Evolutionary conservation across 2,888 invertebrate species (phyloP).

Genomic region (Antheraea yamamai): DNA sequence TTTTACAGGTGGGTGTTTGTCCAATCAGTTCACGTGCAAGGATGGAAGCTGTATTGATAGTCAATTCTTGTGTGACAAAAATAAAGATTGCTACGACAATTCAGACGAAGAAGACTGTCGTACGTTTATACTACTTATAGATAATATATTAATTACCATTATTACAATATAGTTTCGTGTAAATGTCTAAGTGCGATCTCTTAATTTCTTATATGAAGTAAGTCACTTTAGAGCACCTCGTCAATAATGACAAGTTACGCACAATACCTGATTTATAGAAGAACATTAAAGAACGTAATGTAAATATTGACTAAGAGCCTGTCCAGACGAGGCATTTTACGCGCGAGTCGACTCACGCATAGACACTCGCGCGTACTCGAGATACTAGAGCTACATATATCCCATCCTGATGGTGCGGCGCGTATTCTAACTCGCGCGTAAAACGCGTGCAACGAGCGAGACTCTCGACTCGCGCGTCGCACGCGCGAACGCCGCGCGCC

Average conservation of each 20-base stretch:
- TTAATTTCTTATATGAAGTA: slow-evolving; percentile 1
- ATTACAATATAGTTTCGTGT: not conserved
- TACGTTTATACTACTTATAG: slow-evolving; percentile 47
- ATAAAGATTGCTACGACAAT: slow-evolving; percentile 82
- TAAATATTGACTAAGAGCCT: too few relatives aligned
- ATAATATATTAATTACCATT: not conserved
- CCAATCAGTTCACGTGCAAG: slow-evolving; percentile 58
- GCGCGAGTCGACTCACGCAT: too few relatives aligned
- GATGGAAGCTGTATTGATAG: slow-evolving; percentile 83
- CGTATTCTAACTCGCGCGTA: too few relatives aligned
- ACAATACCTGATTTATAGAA: not conserved
- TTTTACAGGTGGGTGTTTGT: slow-evolving; percentile 47
- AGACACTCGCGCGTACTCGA: too few relatives aligned
- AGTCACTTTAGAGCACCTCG: not conserved
- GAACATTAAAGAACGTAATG: too few relatives aligned
- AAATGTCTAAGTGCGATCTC: not conserved
- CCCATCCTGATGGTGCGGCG: too few relatives aligned
- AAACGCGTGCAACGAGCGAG: too few relatives aligned
- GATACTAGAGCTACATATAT: too few relatives aligned
- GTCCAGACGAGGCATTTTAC: too few relatives aligned
- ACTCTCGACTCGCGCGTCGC: too few relatives aligned
- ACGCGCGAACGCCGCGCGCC: too few relatives aligned
- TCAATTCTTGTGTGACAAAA: slow-evolving; percentile 84
- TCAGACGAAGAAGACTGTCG: slow-evolving; percentile 84
- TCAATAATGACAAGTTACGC: not conserved